Evolutionary conservation across 2,113 vertebrate species (phyloP).

Genomic region (Podocnemis expansa): DNA sequence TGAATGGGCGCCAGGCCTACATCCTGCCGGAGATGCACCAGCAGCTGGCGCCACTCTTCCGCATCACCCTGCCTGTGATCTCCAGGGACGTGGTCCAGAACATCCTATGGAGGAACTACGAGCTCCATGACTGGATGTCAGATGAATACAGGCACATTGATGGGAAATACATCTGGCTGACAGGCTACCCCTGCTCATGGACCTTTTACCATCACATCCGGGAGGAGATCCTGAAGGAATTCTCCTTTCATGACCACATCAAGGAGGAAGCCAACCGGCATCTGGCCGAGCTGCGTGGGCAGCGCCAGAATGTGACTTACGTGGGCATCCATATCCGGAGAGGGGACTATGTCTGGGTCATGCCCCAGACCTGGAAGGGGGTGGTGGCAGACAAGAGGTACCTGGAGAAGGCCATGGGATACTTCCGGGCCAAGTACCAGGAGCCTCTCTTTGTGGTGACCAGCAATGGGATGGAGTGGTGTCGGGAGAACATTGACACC

Average conservation of each 20-base stretch:
- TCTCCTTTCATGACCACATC: slow-evolving; percentile 62
- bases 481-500: slow-evolving; percentile 37
- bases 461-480: slow-evolving; percentile 75
- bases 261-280: not conserved
- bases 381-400: not conserved
- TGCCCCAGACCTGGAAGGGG: not conserved
- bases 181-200: no score
- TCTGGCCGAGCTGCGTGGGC: not conserved
- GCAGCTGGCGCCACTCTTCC: not conserved
- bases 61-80: no score
- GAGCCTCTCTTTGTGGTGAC: slow-evolving; percentile 68
- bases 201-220: no score
- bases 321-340: slow-evolving; percentile 62
- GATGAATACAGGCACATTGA: no score
- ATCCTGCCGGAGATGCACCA: not conserved
- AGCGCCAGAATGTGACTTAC: slow-evolving; percentile 23
- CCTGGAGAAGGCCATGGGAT: slow-evolving; percentile 67
- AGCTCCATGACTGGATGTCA: no score
- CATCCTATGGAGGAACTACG: no score
- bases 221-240: slow-evolving; percentile 52
- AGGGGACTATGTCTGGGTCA: not conserved
- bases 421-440: slow-evolving; percentile 60
- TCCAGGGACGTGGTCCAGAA: no score
- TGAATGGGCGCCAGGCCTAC: not conserved
- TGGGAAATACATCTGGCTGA: no score